A percentile compares a stretch with the other conserved stretches of the same genome.
Evolutionary conservation across 2,888 invertebrate genomes (phyloP).

Genomic region (Dyspetes luteomarginatus): DNA sequence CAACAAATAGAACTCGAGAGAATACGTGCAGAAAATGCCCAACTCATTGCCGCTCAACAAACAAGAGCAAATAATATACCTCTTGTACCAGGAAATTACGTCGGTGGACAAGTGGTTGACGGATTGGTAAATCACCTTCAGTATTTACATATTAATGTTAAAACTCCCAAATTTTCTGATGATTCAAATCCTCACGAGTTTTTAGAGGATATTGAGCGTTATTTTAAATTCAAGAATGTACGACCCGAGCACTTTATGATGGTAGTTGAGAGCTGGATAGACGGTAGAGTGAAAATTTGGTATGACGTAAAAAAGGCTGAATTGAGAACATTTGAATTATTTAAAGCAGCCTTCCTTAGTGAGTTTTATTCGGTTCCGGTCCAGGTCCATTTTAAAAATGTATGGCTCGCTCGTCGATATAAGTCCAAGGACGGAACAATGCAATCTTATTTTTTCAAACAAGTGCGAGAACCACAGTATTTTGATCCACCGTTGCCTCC

Average conservation of each 20-base stretch:
- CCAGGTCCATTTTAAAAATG: conserved; percentile 31
- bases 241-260: conserved; percentile 13
- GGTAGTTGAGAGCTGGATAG: conserved; percentile 33
- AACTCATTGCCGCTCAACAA: neutral
- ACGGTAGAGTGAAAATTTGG: conserved; percentile 46
- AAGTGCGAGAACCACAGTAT: conserved; percentile 42
- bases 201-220: conserved; percentile 40
- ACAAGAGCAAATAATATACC: neutral
- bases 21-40: neutral
- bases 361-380: conserved; percentile 55
- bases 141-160: conserved; percentile 34
- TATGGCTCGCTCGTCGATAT: conserved; percentile 30
- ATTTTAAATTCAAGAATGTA: conserved; percentile 44
- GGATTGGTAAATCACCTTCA: conserved; percentile 38
- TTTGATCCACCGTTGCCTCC: conserved; percentile 31
- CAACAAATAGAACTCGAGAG: neutral
- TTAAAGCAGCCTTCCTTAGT: conserved; percentile 30
- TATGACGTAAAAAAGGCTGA: conserved; percentile 20
- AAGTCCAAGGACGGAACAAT: conserved; percentile 38
- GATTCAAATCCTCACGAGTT: conserved; percentile 33
- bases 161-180: conserved; percentile 27
- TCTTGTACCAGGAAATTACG: neutral
- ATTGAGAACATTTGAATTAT: conserved; percentile 21
- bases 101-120: conserved; percentile 13
- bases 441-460: conserved; percentile 43